Base-by-base conservation (phyloP, 2,888 invertebrate genomes). In the Drepana falcataria region DNA sequence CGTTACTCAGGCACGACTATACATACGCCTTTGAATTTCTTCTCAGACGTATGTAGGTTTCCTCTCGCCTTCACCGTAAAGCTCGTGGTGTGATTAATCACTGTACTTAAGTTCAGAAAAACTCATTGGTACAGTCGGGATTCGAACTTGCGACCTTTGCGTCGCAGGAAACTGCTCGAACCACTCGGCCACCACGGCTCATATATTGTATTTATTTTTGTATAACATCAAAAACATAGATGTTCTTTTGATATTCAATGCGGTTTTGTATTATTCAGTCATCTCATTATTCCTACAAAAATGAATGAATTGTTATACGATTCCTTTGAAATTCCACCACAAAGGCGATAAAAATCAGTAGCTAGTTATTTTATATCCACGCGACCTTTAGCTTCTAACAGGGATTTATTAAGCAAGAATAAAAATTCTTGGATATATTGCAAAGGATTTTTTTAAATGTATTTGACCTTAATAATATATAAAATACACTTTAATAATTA, bases 271-370 rank as follows among this genome's bases (percentile, higher is more conserved):
- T n/a, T 48, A 35, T 40, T 48, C 34, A 48, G 48, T 53, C 47
- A 35, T n/a, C 41, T 56, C 37, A 53, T 49, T 53, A 49, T 47
- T 47, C 35, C 52, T 53, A 21, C 21, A 64, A 49, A 53, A 58
- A 52, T 40, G 62, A 63, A 65, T 63, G 60, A 64, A 64, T 61
- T 68, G 60, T 64, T 63, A 66, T 62, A 64, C 66, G 67, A 44
- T 73, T 69, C 69, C 72, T 73, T 75, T 74, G 66, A 70, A 69
- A 68, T 65, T 65, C 63, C 65, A 65, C 70, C 71, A 71, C 76
- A 75, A 73, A 73, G 66, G 71, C 64, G 61, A 59, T 21, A 74
- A 75, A 69, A 76, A 80, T 79, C 78, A 66, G 68, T 61, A 69
- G 71, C 64, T 68, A 71, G 74, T 73, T 77, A 78, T 77, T n/a